Conservation (phyloP, 1,140 invertebrate species). For the Apis laboriosa region DNA sequence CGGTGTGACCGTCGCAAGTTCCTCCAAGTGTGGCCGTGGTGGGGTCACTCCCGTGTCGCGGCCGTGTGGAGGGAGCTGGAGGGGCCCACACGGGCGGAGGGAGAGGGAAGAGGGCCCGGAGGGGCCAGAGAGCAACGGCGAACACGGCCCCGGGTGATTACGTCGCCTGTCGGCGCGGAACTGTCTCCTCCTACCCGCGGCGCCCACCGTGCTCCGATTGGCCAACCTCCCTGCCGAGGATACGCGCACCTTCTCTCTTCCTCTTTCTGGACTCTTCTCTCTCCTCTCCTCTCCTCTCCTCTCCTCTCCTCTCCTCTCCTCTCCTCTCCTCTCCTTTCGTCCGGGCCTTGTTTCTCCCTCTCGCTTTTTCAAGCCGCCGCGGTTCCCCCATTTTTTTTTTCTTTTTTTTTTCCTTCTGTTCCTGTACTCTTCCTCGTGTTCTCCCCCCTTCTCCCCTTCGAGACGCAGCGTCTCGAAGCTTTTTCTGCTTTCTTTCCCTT, state of each 20-base stretch:
- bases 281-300: constrained; percentile 34
- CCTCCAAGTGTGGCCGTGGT: constrained; percentile 20
- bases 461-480: neutral
- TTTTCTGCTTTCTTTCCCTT: constrained; percentile 39
- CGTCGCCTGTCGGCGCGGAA: constrained; percentile 79
- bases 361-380: constrained; percentile 38
- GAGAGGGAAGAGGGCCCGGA: constrained; percentile 66
- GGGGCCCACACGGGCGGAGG: constrained; percentile 26
- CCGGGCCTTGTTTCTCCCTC: constrained; percentile 1
- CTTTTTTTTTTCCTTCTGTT: too few species aligned
- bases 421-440: neutral
- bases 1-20: constrained; percentile 52
- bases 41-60: constrained; percentile 26
- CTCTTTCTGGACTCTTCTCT: constrained; percentile 30
- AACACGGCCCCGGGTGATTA: constrained; percentile 79
- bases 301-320: constrained; percentile 24
- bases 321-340: constrained; percentile 41
- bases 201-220: constrained; percentile 76
- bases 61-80: constrained; percentile 12
- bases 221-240: constrained; percentile 63
- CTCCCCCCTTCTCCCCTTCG: constrained; percentile 7
- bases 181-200: constrained; percentile 79
- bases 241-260: constrained; percentile 52
- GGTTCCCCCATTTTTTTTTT: constrained; percentile 45
- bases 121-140: constrained; percentile 68